phyloP scores from a whole-genome alignment of 2,113 vertebrate genomes.

The Pipa parva region DNA sequence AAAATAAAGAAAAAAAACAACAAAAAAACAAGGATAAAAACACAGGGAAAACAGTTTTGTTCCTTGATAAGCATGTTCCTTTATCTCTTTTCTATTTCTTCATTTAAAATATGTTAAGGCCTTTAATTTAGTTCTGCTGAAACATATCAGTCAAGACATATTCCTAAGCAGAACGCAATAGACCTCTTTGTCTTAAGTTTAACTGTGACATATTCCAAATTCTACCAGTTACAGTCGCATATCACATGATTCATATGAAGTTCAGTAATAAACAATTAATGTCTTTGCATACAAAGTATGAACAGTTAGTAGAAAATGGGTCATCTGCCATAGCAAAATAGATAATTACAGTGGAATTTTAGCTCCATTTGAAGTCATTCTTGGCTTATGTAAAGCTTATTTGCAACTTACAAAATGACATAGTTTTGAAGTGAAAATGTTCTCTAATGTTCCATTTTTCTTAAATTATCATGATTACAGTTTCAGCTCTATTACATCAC shows the following conservation, averaged over 20 bases:
- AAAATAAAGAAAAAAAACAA: too few relatives aligned
- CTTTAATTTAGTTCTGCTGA: too few relatives aligned
- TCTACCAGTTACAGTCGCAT: background rate
- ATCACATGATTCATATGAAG: constrained; percentile 13
- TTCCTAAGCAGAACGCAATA: too few relatives aligned
- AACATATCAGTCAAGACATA: too few relatives aligned
- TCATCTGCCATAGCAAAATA: constrained; percentile 13
- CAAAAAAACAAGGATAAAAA: too few relatives aligned
- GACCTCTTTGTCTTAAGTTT: too few relatives aligned
- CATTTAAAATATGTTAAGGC: too few relatives aligned
- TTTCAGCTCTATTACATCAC: background rate
- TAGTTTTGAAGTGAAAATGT: constrained; percentile 27
- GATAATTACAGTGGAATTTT: constrained; percentile 17
- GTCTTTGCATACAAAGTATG: constrained; percentile 24
- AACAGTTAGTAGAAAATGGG: constrained; percentile 15
- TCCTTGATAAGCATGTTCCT: too few relatives aligned
- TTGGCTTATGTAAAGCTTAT: constrained; percentile 25
- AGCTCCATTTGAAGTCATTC: constrained; percentile 14
- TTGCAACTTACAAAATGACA: constrained; percentile 14
- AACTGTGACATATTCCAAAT: background rate
- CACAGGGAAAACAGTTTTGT: too few relatives aligned
- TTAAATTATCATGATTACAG: constrained; percentile 1
- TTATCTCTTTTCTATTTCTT: too few relatives aligned
- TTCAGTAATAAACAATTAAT: background rate
- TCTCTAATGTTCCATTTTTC: constrained; percentile 16